Base-by-base conservation (phyloP, 1,140 invertebrate species). In the Nephotettix cincticeps region DNA sequence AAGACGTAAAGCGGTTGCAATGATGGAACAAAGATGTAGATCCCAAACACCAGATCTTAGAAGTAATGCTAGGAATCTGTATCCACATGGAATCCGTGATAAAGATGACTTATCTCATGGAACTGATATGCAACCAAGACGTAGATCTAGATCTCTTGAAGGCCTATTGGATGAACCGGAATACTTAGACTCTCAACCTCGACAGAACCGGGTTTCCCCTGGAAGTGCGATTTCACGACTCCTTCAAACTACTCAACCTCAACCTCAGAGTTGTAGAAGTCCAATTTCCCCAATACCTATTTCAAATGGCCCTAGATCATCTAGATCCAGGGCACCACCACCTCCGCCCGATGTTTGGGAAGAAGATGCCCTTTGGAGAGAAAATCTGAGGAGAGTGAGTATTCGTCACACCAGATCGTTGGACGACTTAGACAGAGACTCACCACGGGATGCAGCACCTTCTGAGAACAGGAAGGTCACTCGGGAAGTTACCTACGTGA, bases 321-420 rank as follows among this genome's bases (percentile, higher is more conserved):
- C 56, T 6, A 28, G 47, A 25, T 66, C 69, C 9, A 72, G 67
- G 36, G 65, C 65, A 23, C 71, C 73, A n/a, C 67, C 71, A 11
- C 70, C 72, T 17, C 61, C 71, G 27, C 74, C 91, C 72, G 88
- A 90, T 80, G 85, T 91, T 27, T 94, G 92, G 92, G 91, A 93
- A 78, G 91, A 94, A 80, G 91, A 94, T 79, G 80, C 85, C 4
- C 81, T 93, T 0, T 94, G 92, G 92, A 83, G 90, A 65, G 91
- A 94, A 76, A 91, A 89, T 75, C 81, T 94, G 19, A 84, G 91
- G 36, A 85, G 89, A 71, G 91, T 91, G 0, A 93, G 91, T 72
- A 85, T 93, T 72, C 82, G 92, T 64, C 92, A 94, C 78, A 91
- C 92, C 0, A 85, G 91, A 56, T 93, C 91, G 0, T 81, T 93